Evolutionary conservation across 2,888 invertebrate species (phyloP).

Genomic region (Morpho achilles): DNA sequence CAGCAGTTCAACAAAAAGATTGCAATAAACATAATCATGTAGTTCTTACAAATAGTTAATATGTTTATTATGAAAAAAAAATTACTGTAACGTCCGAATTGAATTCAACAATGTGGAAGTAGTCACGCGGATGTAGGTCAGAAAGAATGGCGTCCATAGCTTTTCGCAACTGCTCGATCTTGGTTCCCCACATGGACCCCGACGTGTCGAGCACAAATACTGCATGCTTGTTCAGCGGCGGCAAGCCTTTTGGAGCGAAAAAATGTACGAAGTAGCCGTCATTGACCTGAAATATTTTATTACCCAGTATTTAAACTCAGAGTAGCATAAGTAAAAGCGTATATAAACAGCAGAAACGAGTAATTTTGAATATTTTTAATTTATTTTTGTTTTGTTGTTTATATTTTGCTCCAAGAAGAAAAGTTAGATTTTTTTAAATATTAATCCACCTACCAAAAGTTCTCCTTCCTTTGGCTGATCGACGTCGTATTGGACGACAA

Average conservation of each 20-base stretch:
- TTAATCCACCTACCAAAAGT: conserved; percentile 51
- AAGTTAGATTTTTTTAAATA: background rate
- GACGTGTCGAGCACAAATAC: conserved; percentile 58
- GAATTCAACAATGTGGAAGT: conserved; percentile 84
- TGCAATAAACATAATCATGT: background rate
- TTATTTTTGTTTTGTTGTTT: background rate
- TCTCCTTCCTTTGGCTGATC: conserved; percentile 74
- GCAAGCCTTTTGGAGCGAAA: conserved; percentile 81
- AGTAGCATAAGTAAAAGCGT: background rate
- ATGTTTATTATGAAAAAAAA: background rate
- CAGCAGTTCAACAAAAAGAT: background rate
- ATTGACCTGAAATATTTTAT: conserved; percentile 63
- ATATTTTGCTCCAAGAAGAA: background rate
- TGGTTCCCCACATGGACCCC: background rate
- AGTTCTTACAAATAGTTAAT: background rate
- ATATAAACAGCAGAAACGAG: background rate
- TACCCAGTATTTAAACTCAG: no score
- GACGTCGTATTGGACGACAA: conserved; percentile 82
- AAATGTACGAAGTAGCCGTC: conserved; percentile 88
- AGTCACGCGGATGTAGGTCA: conserved; percentile 80
- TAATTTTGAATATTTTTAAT: background rate
- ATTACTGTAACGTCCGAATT: conserved; percentile 62
- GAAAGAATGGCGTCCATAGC: conserved; percentile 72
- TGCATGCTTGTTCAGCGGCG: conserved; percentile 57
- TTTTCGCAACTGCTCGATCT: background rate